Base-by-base conservation (phyloP, 2,113 vertebrate species). In the Boulengeromyrus knoepffleri region DNA sequence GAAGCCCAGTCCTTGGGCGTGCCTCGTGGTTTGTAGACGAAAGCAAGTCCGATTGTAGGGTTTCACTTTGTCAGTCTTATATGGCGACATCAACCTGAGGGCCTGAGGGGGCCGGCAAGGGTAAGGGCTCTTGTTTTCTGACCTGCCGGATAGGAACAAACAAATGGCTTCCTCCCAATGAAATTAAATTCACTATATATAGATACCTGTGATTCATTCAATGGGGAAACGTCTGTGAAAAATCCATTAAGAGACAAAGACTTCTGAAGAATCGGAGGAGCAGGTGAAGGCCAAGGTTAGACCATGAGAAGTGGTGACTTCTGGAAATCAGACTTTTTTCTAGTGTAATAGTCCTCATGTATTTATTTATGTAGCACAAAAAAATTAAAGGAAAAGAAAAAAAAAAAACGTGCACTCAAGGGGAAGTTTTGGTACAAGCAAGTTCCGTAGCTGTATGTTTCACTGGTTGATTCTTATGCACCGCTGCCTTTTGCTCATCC, bases 21-120 rank as follows among this genome's bases (percentile, higher is more conserved):
- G 31, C 85, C 31, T 53, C 2, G 21, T 36, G 85, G 47, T 50
- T 86, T 36, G 49, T 15, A 53, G 85, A 53, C 13, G 19, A 53
- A 39, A 31, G 50, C 17, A 21, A 15, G 47, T n/a, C 50, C 15
- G n/a, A 36, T 36, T 7, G 12, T 21, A 31, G n/a, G 50, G n/a
- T 50, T 15, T 87, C 84, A 85, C 83, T n/a, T 85, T 50, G 84
- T 86, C 84, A 80, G 74, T 77, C 31, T 77, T 77, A 39, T 42
- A 77, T 77, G 36, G 15, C 12, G 36, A 46, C 39, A 42, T 46
- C 42, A 47, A n/a, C 21, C 19, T 12, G 8, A 10, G 45, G 45
- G 10, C n/a, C n/a, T 85, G 45, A 46, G 19, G 2, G 19, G 39
- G 7, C 8, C 19, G 1, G 42, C 2, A 9, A 12, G 39, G 39